phyloP scores from a whole-genome alignment of 2,888 invertebrate genomes.

The Prosopocoilus inquinatus region DNA sequence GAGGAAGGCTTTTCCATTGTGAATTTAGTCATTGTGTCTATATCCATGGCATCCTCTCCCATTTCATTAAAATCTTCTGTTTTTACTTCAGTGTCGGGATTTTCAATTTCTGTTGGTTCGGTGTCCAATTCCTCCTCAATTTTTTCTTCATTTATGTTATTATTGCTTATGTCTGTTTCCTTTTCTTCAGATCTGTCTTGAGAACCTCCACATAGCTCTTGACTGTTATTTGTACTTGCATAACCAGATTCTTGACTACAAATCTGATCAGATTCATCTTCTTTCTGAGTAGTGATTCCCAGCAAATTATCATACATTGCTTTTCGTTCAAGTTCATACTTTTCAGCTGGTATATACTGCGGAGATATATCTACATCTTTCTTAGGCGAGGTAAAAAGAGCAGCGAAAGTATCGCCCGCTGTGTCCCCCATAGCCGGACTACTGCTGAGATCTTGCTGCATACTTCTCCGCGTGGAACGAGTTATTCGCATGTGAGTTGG shows the following conservation, averaged over 20 bases:
- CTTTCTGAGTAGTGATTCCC: conserved; percentile 37
- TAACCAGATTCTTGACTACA: conserved; percentile 8
- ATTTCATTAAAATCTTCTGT: background rate
- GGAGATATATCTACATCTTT: conserved; percentile 46
- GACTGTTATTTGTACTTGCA: conserved; percentile 3
- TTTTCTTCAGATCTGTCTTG: background rate
- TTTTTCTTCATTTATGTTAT: background rate
- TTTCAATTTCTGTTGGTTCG: background rate
- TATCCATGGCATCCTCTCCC: background rate
- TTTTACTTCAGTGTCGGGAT: background rate
- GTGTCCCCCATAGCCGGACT: conserved; percentile 48
- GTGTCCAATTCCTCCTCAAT: background rate
- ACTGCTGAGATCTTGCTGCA: conserved; percentile 48
- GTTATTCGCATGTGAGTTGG: conserved; percentile 45
- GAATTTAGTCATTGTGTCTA: background rate
- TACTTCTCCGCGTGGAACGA: conserved; percentile 47
- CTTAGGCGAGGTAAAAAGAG: conserved; percentile 45
- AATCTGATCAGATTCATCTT: conserved; percentile 29
- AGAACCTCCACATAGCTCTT: background rate
- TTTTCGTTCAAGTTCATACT: conserved; percentile 50
- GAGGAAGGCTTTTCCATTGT: background rate
- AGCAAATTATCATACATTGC: conserved; percentile 50
- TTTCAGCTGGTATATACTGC: conserved; percentile 51
- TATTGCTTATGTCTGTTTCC: background rate
- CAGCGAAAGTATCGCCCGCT: conserved; percentile 35